Evolutionary conservation across 1,140 invertebrate genomes (phyloP).

Genomic region (Cecropterus lyciades): DNA sequence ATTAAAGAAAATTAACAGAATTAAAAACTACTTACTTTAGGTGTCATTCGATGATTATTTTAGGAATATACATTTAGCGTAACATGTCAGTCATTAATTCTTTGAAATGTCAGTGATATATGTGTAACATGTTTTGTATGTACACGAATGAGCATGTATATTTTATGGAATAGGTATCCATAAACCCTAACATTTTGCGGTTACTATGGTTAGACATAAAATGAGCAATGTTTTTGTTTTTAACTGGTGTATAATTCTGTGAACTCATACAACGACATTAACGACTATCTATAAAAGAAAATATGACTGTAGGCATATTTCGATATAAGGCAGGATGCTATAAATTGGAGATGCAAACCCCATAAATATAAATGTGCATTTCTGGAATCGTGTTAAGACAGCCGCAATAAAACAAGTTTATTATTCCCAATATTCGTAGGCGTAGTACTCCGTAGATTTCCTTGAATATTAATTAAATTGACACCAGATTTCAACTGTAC

Average conservation of each 20-base stretch:
- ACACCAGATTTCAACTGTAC: not conserved
- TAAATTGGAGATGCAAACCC: slow-evolving; percentile 36
- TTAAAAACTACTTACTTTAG: not conserved
- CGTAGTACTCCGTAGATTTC: not conserved
- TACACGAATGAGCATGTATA: not conserved
- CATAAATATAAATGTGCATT: slow-evolving; percentile 51
- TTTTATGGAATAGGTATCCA: slow-evolving; percentile 9
- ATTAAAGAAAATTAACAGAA: not conserved
- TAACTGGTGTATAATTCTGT: slow-evolving; percentile 24
- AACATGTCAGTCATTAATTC: too few relatives aligned
- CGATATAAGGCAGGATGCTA: slow-evolving; percentile 31
- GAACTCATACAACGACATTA: slow-evolving; percentile 24
- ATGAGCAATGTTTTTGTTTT: slow-evolving; percentile 13
- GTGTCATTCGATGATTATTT: not conserved
- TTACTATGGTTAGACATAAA: slow-evolving; percentile 11
- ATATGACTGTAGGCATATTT: slow-evolving; percentile 29
- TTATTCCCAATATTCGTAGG: slow-evolving; percentile 55
- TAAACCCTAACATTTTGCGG: slow-evolving; percentile 1
- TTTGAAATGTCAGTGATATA: not conserved
- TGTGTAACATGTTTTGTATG: too few relatives aligned
- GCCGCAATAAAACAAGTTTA: slow-evolving; percentile 69
- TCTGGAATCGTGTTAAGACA: slow-evolving; percentile 50
- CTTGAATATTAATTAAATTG: not conserved
- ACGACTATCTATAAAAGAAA: slow-evolving; percentile 33
- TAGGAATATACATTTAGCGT: too few relatives aligned